Conservation (phyloP, 2,113 vertebrate genomes). For the Thamnophis sirtalis region DNA sequence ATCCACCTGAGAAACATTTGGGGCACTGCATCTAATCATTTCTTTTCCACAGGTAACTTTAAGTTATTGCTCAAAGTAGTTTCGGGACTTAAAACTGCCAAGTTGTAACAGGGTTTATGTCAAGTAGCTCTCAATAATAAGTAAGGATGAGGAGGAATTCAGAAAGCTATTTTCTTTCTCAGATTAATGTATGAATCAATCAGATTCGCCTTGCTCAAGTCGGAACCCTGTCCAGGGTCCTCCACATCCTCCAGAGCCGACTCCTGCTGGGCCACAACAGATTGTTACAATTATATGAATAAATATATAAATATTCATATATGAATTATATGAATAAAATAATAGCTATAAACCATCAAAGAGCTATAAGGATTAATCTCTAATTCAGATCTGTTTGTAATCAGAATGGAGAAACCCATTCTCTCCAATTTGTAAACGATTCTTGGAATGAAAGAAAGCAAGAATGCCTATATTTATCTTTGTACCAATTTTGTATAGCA, state of each 20-base stretch:
- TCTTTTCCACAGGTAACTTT: neutral
- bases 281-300: too few species aligned
- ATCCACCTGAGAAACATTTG: neutral
- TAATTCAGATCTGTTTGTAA: neutral
- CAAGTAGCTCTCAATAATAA: neutral
- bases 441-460: neutral
- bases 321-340: neutral
- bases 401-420: neutral
- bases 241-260: too few species aligned
- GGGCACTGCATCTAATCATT: neutral
- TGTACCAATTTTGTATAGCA: neutral
- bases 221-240: too few species aligned
- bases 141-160: neutral
- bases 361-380: neutral
- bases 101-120: neutral
- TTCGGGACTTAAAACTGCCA: neutral
- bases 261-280: too few species aligned
- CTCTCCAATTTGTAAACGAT: neutral
- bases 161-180: neutral
- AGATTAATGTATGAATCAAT: neutral
- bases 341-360: neutral
- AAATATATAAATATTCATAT: too few species aligned
- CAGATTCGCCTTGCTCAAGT: too few species aligned
- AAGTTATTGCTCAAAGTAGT: neutral
- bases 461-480: neutral